Evolutionary conservation across 2,113 vertebrate species (phyloP).

Genomic region (Anolis sagrei): DNA sequence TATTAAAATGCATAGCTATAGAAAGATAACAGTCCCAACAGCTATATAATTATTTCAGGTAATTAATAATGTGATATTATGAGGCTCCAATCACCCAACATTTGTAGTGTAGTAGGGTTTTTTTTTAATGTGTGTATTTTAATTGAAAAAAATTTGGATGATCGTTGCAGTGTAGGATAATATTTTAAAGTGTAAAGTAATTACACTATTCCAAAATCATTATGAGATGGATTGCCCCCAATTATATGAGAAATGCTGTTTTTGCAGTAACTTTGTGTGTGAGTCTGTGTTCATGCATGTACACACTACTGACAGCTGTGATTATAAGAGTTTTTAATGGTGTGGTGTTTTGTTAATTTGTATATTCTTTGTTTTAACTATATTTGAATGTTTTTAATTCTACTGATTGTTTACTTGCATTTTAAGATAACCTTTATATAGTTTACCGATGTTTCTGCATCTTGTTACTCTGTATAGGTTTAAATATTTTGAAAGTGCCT

Average conservation of each 20-base stretch:
- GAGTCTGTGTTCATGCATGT: not conserved
- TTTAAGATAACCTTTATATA: too few relatives aligned
- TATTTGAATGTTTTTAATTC: too few relatives aligned
- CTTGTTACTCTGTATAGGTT: too few relatives aligned
- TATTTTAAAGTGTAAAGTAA: slow-evolving; percentile 13
- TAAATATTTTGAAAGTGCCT: too few relatives aligned
- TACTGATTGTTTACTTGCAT: too few relatives aligned
- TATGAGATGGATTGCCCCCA: not conserved
- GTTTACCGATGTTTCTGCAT: too few relatives aligned
- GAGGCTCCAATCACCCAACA: slow-evolving; percentile 43
- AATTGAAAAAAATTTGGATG: not conserved
- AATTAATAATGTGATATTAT: slow-evolving; percentile 57
- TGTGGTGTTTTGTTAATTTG: too few relatives aligned
- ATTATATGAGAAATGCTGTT: slow-evolving; percentile 11
- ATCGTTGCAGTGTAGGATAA: slow-evolving; percentile 3
- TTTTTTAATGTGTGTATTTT: too few relatives aligned
- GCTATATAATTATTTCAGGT: slow-evolving; percentile 48
- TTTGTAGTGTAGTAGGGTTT: slow-evolving; percentile 46
- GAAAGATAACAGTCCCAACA: slow-evolving; percentile 36
- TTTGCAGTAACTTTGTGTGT: slow-evolving; percentile 1
- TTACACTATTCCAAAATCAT: not conserved
- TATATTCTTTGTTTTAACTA: too few relatives aligned
- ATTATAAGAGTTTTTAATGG: too few relatives aligned
- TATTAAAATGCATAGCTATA: not conserved
- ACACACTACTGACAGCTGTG: too few relatives aligned